Percentiles rank a stretch among this genome's conserved stretches.
phyloP scores from a whole-genome alignment of 2,113 vertebrate genomes.

The Nibea albiflora region DNA sequence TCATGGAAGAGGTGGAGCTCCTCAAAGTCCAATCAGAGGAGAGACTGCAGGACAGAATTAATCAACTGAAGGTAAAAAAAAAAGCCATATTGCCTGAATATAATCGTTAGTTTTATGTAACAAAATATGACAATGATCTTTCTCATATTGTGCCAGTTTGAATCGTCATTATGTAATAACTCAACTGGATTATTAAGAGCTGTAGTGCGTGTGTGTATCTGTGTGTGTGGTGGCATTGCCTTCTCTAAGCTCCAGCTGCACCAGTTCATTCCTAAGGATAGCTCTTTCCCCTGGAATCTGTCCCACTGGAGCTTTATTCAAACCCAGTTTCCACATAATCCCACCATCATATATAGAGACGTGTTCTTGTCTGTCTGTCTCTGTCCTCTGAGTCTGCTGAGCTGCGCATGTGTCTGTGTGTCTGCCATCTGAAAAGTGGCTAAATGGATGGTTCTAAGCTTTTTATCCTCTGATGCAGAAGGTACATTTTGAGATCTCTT shows the following conservation, averaged over 20 bases:
- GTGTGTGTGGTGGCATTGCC: slow-evolving; percentile 35
- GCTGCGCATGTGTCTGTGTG: slow-evolving; percentile 32
- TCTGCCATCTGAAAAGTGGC: slow-evolving; percentile 60
- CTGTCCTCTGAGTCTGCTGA: slow-evolving; percentile 43
- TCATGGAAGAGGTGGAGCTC: slow-evolving; percentile 87
- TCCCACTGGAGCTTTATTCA: slow-evolving; percentile 75
- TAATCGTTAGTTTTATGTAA: not conserved
- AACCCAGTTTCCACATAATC: slow-evolving; percentile 77
- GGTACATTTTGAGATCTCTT: slow-evolving; percentile 55
- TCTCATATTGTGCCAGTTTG: slow-evolving; percentile 17
- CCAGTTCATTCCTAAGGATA: slow-evolving; percentile 54
- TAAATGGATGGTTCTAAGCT: slow-evolving; percentile 75
- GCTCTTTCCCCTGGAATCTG: slow-evolving; percentile 63
- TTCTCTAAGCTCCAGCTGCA: slow-evolving; percentile 68
- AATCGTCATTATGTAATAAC: slow-evolving; percentile 66
- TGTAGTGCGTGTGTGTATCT: slow-evolving; percentile 21
- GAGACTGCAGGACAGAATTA: slow-evolving; percentile 82
- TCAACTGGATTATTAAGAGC: slow-evolving; percentile 60
- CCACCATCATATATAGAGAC: slow-evolving; percentile 63
- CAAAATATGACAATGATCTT: not conserved
- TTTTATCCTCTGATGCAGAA: slow-evolving; percentile 73
- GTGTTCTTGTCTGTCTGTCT: slow-evolving; percentile 47
- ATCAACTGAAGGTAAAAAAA: slow-evolving; percentile 83
- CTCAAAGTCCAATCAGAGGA: slow-evolving; percentile 86
- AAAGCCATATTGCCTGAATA: not conserved